Evolutionary conservation across 2,888 invertebrate genomes (phyloP).

Genomic region (Patella caerulea): DNA sequence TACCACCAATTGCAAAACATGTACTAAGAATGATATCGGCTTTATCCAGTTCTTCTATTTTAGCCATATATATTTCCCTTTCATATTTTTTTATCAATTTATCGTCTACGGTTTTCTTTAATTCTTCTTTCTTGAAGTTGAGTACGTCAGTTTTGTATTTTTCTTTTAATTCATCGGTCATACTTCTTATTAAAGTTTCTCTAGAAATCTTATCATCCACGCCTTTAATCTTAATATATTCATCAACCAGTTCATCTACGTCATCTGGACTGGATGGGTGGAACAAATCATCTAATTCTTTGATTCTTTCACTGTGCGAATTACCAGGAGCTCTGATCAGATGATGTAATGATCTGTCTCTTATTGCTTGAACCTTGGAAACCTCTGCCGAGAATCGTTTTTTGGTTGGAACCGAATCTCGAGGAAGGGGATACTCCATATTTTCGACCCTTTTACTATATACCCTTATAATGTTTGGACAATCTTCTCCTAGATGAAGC

Average conservation of each 20-base stretch:
- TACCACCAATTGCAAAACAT: conserved; percentile 49
- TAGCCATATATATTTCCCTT: conserved; percentile 40
- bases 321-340: conserved; percentile 42
- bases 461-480: conserved; percentile 58
- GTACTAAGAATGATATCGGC: conserved; percentile 65
- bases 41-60: conserved; percentile 45
- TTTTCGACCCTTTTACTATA: conserved; percentile 58
- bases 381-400: conserved; percentile 18
- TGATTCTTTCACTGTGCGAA: conserved; percentile 32
- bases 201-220: conserved; percentile 39
- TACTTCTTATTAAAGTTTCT: too few relatives aligned
- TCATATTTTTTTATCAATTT: conserved; percentile 50
- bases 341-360: conserved; percentile 49
- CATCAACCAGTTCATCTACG: conserved; percentile 46
- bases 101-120: conserved; percentile 17
- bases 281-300: conserved; percentile 49
- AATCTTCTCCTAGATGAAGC: conserved; percentile 33
- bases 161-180: conserved; percentile 11
- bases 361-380: conserved; percentile 4
- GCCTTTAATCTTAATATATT: conserved; percentile 39
- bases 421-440: conserved; percentile 56
- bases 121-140: background rate
- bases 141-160: conserved; percentile 12
- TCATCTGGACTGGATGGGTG: conserved; percentile 51
- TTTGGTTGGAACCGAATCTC: conserved; percentile 33